These are phyloP conservation scores for Xenopus borealis DNA, from an alignment of 2,113 vertebrate genomes.

Conservation along the genomic window DNA sequence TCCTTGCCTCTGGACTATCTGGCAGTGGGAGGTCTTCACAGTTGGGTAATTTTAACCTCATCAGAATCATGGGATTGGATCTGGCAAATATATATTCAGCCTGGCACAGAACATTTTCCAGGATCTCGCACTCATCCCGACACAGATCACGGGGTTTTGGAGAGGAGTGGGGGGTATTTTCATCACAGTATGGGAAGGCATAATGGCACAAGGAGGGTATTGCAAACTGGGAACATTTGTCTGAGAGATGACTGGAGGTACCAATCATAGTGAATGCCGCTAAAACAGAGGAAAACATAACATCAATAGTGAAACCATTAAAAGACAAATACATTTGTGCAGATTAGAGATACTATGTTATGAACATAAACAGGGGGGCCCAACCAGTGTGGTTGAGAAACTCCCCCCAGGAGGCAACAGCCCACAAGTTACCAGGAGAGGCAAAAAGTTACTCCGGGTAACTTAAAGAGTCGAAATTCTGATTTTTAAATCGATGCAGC, in stretches of 20 bases:
- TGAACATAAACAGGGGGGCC: too few relatives aligned
- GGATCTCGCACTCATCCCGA: slow-evolving; percentile 94
- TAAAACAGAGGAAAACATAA: slow-evolving; percentile 55
- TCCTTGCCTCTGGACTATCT: slow-evolving; percentile 83
- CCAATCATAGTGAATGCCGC: slow-evolving; percentile 99
- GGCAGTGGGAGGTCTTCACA: slow-evolving; percentile 90
- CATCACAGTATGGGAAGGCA: slow-evolving; percentile 93
- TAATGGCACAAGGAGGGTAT: slow-evolving; percentile 97
- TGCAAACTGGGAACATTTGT: slow-evolving; percentile 95
- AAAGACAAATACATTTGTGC: too few relatives aligned
- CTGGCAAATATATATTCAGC: slow-evolving; percentile 97
- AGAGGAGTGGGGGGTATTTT: slow-evolving; percentile 63
- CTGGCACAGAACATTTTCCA: slow-evolving; percentile 95
- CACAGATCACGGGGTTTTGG: slow-evolving; percentile 94
- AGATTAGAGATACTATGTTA: too few relatives aligned
- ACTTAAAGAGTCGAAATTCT: too few relatives aligned
- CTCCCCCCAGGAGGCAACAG: too few relatives aligned
- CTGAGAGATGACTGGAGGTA: slow-evolving; percentile 93
- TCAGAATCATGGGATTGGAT: slow-evolving; percentile 93
- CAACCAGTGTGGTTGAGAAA: too few relatives aligned
- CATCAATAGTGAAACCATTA: too few relatives aligned
- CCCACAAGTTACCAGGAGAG: too few relatives aligned
- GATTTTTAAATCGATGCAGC: too few relatives aligned
- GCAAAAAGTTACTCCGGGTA: too few relatives aligned
- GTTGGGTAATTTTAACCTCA: slow-evolving; percentile 93